Base-by-base conservation (phyloP, 2,888 invertebrate species). In the Phragmatobia fuliginosa region DNA sequence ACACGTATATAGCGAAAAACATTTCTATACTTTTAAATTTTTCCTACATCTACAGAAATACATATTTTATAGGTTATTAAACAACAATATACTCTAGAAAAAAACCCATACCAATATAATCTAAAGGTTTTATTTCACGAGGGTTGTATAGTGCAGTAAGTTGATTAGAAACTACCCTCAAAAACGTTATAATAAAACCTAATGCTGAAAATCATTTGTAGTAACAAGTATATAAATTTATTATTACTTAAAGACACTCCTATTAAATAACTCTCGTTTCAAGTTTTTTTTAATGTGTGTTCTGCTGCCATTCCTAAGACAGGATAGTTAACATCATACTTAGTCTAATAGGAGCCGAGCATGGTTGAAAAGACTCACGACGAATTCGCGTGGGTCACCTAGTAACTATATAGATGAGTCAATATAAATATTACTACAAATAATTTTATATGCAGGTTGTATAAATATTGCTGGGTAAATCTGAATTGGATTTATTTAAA, bases 11-110 rank as follows among this genome's bases (percentile, higher is more conserved):
- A 80, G 69, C 61, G 66, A 74, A 71, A 63, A 33, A 33, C 69
- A 79, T 82, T 80, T 82, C 75, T 77, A 66, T 74, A 66, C 38
- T 71, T 77, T 80, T 73, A 73, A 77, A 77, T 76, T 79, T 79
- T 73, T 71, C 79, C 78, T 82, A 82, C 52, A 69, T 25, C 77
- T 83, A 83, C 62, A 66, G 67, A 68, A 71, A 79, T 71, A 73
- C 67, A 79, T 71, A 73, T 68, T 71, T 73, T 59, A 76, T 45
- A 66, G 72, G 49, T 71, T 65, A 76, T 67, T 67, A 73, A 65
- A 77, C 31, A 74, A 72, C 61, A 58, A 73, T 72, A 74, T 61
- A 73, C 69, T 62, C 66, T 62, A 70, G 62, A 67, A 67, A 78
- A 33, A 72, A 49, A 72, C 56, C 65, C 71, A 79, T 69, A 58